phyloP scores from a whole-genome alignment of 2,888 invertebrate species.

The Schrankia costaestrigalis region DNA sequence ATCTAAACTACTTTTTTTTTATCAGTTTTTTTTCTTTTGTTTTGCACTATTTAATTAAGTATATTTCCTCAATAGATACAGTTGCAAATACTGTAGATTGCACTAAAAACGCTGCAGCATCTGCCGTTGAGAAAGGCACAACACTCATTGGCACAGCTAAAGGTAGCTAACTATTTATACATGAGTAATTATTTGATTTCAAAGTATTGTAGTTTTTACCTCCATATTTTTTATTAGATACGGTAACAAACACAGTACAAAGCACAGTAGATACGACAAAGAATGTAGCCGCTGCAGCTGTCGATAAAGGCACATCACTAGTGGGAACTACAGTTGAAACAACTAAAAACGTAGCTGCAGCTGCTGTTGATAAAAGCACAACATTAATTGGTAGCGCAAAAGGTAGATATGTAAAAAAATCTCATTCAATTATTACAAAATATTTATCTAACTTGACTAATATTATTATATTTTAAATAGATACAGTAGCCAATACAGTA shows the following conservation, averaged over 20 bases:
- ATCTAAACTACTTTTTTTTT: background rate
- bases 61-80: background rate
- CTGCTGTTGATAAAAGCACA: conserved; percentile 16
- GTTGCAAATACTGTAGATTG: conserved; percentile 41
- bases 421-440: too few species aligned
- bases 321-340: conserved; percentile 30
- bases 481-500: conserved; percentile 27
- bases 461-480: conserved; percentile 10
- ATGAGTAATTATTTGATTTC: too few species aligned
- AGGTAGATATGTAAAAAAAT: too few species aligned
- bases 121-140: conserved; percentile 41
- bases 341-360: conserved; percentile 25
- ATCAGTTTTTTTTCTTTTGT: background rate
- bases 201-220: background rate
- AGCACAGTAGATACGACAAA: conserved; percentile 20
- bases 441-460: too few species aligned
- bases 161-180: too few species aligned
- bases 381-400: conserved; percentile 14
- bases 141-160: conserved; percentile 39
- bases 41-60: background rate
- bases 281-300: conserved; percentile 32
- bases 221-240: conserved; percentile 12
- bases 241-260: conserved; percentile 14
- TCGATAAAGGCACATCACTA: conserved; percentile 40
- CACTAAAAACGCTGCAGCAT: conserved; percentile 42